Conservation (phyloP, 2,888 invertebrate genomes). For the Lepeophtheirus nordmannii region DNA sequence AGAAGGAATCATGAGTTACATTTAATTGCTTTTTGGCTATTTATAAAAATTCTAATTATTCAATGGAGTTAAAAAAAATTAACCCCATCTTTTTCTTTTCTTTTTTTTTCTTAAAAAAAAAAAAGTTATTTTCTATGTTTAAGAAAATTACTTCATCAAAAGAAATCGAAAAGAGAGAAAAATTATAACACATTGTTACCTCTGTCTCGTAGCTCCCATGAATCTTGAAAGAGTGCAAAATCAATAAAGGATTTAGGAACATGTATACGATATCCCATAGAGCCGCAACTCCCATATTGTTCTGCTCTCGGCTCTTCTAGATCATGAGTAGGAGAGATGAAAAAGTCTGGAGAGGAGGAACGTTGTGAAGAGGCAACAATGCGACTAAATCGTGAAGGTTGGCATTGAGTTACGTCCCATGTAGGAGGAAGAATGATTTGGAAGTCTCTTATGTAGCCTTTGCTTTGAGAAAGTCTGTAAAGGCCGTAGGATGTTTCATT, state of each 20-base stretch:
- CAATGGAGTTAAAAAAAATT: neutral
- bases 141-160: no score
- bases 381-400: neutral
- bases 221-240: neutral
- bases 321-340: neutral
- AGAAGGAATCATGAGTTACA: neutral
- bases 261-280: constrained; percentile 1
- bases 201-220: neutral
- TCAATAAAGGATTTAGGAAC: neutral
- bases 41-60: constrained; percentile 2
- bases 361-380: neutral
- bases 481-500: constrained; percentile 23
- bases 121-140: no score
- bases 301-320: neutral
- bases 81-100: no score
- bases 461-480: neutral
- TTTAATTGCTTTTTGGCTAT: constrained; percentile 6
- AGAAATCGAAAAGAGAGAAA: no score
- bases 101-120: no score
- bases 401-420: constrained; percentile 15
- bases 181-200: neutral
- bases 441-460: constrained; percentile 1
- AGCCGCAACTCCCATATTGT: neutral
- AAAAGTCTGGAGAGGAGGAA: constrained; percentile 4
- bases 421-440: constrained; percentile 13